phyloP scores from a whole-genome alignment of 2,888 invertebrate genomes.

The Omphaloscelis lunosa region DNA sequence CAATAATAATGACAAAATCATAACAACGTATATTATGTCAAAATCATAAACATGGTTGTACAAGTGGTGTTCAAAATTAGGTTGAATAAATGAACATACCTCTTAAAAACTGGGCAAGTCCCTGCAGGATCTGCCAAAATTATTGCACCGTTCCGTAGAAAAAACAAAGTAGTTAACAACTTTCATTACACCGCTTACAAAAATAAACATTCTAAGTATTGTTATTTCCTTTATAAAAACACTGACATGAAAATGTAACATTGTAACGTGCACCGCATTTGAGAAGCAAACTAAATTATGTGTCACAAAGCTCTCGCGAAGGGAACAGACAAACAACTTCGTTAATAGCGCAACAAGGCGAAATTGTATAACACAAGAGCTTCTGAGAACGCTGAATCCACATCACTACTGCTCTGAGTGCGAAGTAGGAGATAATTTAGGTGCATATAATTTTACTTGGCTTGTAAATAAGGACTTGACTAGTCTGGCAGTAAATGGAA shows the following conservation, averaged over 20 bases:
- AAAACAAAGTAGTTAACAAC: not conserved
- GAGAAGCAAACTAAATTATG: constrained; percentile 44
- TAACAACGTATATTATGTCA: no score
- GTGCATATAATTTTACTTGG: constrained; percentile 21
- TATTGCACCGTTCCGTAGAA: not conserved
- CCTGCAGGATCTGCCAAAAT: not conserved
- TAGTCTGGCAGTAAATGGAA: constrained; percentile 22
- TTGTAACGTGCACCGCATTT: constrained; percentile 25
- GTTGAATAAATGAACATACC: no score
- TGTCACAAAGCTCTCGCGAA: constrained; percentile 37
- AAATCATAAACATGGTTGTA: no score
- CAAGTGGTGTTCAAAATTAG: no score
- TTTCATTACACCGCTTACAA: not conserved
- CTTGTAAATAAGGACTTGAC: constrained; percentile 23
- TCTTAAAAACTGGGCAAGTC: not conserved
- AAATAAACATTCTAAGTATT: not conserved
- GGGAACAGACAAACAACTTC: constrained; percentile 35
- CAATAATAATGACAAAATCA: no score
- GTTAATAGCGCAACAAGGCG: constrained; percentile 38
- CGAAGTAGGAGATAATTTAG: constrained; percentile 36
- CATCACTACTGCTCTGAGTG: constrained; percentile 42
- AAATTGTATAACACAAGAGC: constrained; percentile 38
- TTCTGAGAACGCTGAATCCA: constrained; percentile 32
- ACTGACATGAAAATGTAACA: not conserved
- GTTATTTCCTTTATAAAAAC: not conserved